phyloP scores from a whole-genome alignment of 2,888 invertebrate species.

The Hypselothyrea guttata region DNA sequence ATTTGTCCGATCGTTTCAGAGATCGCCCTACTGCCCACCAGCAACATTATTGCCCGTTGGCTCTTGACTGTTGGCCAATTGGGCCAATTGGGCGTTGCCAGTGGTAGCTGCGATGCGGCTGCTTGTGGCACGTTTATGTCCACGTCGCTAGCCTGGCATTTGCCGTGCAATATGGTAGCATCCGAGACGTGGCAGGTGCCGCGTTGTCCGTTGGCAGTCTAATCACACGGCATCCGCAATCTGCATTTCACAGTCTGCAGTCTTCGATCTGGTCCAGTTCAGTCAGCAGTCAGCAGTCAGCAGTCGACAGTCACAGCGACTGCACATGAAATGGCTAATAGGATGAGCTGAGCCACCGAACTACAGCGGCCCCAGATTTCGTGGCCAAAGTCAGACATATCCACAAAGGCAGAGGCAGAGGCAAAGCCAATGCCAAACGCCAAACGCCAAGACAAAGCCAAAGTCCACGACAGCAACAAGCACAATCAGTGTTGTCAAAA shows the following conservation, averaged over 20 bases:
- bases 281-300: no score
- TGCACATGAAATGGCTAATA: conserved; percentile 17
- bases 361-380: conserved; percentile 52
- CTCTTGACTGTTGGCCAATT: conserved; percentile 15
- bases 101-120: conserved; percentile 18
- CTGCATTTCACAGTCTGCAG: neutral
- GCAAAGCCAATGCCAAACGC: neutral
- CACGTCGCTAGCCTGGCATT: conserved; percentile 29
- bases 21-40: conserved; percentile 38
- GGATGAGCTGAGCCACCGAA: conserved; percentile 50
- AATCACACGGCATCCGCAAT: conserved; percentile 47
- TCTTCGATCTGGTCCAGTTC: conserved; percentile 26
- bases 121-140: conserved; percentile 52
- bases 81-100: neutral
- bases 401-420: neutral
- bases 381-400: no score
- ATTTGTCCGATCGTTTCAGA: conserved; percentile 66
- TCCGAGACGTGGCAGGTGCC: conserved; percentile 59
- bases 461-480: conserved; percentile 1
- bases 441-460: conserved; percentile 13
- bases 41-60: conserved; percentile 42
- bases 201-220: conserved; percentile 44
- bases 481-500: no score
- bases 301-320: conserved; percentile 3
- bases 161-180: conserved; percentile 24